A percentile compares a stretch with the other conserved stretches of the same genome.
phyloP scores from a whole-genome alignment of 2,113 vertebrate species.

The Heliornis fulica region DNA sequence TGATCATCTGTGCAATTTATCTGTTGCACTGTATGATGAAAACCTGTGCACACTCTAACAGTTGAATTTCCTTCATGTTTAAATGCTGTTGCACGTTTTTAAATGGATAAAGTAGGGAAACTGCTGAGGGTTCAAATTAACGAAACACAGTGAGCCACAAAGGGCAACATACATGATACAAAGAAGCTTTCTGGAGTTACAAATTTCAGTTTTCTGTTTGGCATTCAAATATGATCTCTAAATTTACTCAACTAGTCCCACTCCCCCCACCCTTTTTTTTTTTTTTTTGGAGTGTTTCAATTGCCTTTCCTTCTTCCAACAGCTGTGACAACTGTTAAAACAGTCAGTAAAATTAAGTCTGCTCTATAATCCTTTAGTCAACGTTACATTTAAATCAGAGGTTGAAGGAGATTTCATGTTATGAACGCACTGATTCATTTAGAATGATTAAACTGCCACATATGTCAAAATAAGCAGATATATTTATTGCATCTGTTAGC shows the following conservation, averaged over 20 bases:
- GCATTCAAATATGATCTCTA: constrained; percentile 42
- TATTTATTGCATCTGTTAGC: constrained; percentile 73
- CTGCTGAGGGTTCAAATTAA: background rate
- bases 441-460: constrained; percentile 77
- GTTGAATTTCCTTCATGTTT: background rate
- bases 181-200: constrained; percentile 9
- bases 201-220: constrained; percentile 41
- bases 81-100: background rate
- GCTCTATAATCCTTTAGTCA: constrained; percentile 83
- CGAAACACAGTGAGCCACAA: constrained; percentile 19
- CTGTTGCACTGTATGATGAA: background rate
- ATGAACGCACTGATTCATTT: constrained; percentile 75
- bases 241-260: constrained; percentile 52
- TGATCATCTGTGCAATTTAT: background rate
- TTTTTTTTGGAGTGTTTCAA: constrained; percentile 75
- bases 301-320: constrained; percentile 79
- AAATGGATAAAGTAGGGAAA: background rate
- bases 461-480: constrained; percentile 76
- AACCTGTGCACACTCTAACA: background rate
- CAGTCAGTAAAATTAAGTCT: constrained; percentile 86
- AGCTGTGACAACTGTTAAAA: constrained; percentile 89
- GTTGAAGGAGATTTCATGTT: constrained; percentile 74
- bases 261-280: background rate
- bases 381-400: constrained; percentile 86
- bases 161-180: background rate